phyloP scores from a whole-genome alignment of 2,113 vertebrate species.

The Leucoraja erinaceus region DNA sequence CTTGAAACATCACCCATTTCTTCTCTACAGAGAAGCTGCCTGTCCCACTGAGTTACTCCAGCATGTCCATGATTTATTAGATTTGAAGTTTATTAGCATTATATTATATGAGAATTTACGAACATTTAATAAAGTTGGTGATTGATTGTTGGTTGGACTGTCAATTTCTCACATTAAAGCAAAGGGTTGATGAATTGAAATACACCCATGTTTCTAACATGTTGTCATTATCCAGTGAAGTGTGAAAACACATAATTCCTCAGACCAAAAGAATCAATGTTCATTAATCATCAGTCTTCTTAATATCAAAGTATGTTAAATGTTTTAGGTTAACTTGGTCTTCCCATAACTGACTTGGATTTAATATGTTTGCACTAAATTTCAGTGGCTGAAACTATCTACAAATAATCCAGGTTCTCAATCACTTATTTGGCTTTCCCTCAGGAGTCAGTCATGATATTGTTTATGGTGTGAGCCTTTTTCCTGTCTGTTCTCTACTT shows the following conservation, averaged over 20 bases:
- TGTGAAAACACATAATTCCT: not conserved
- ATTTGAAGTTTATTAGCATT: not conserved
- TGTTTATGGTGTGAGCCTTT: not conserved
- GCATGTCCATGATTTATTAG: no score
- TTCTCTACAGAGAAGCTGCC: no score
- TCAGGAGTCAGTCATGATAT: not conserved
- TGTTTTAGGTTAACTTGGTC: not conserved
- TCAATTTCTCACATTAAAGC: slow-evolving; percentile 3
- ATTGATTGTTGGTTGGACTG: not conserved
- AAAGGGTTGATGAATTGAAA: not conserved
- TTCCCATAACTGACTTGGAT: not conserved
- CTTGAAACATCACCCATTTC: no score
- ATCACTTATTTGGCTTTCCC: not conserved
- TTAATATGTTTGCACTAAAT: not conserved
- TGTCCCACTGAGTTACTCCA: no score
- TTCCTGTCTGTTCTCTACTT: not conserved
- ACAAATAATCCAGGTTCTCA: not conserved
- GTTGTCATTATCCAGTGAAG: not conserved
- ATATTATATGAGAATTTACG: not conserved
- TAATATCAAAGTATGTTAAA: not conserved
- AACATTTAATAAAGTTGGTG: not conserved
- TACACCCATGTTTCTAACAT: not conserved
- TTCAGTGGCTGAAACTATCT: no score
- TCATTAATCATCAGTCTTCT: not conserved
- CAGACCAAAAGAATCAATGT: not conserved